Percentiles rank a stretch among this genome's conserved stretches.
Conservation (phyloP, 2,113 vertebrate genomes). For the Nibea albiflora region DNA sequence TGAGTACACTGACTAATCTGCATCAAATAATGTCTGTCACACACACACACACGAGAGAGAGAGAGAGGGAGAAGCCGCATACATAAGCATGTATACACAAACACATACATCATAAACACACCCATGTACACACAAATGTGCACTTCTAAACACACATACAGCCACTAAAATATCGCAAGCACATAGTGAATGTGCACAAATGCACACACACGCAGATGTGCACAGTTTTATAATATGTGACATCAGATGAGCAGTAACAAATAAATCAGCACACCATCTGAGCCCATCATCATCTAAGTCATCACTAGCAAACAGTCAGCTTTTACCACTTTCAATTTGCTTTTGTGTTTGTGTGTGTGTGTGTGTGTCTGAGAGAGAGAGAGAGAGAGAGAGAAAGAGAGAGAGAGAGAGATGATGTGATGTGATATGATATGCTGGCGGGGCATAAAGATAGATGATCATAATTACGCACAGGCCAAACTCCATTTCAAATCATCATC, state of each 20-base stretch:
- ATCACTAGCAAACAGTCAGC: slow-evolving; percentile 91
- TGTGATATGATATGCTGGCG: slow-evolving; percentile 93
- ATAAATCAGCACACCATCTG: slow-evolving; percentile 98
- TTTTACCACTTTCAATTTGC: slow-evolving; percentile 99
- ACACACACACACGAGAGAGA: slow-evolving; percentile 18
- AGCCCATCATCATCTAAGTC: slow-evolving; percentile 96
- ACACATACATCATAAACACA: slow-evolving; percentile 19
- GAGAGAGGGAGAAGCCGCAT: slow-evolving; percentile 5
- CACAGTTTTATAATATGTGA: slow-evolving; percentile 89
- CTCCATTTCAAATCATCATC: slow-evolving; percentile 99
- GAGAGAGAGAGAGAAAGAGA: slow-evolving; percentile 23
- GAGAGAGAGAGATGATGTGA: slow-evolving; percentile 65
- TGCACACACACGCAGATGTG: slow-evolving; percentile 29
- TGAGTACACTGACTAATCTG: slow-evolving; percentile 98
- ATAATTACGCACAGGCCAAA: slow-evolving; percentile 99
- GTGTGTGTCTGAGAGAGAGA: slow-evolving; percentile 48
- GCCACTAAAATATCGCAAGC: slow-evolving; percentile 2
- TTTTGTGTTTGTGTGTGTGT: slow-evolving; percentile 57
- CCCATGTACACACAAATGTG: slow-evolving; percentile 8
- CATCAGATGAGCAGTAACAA: slow-evolving; percentile 97
- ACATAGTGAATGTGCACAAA: slow-evolving; percentile 28
- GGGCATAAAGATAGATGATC: slow-evolving; percentile 99
- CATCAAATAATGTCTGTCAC: slow-evolving; percentile 90
- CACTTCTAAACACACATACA: slow-evolving; percentile 25
- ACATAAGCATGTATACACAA: slow-evolving; percentile 33